Conservation (phyloP, 2,888 invertebrate genomes). For the Leptinotarsa juncta region DNA sequence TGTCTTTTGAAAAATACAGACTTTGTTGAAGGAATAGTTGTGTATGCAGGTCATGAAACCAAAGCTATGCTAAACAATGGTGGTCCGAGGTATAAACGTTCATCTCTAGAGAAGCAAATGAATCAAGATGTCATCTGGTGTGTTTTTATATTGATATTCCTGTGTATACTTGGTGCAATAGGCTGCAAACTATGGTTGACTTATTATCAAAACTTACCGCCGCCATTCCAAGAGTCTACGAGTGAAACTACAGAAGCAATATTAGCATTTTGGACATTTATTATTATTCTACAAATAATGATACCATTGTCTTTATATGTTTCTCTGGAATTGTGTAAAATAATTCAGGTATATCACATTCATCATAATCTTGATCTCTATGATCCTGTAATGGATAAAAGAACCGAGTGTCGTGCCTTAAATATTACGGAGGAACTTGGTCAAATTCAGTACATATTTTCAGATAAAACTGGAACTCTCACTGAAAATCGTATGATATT, state of each 20-base stretch:
- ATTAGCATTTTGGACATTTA: slow-evolving; percentile 93
- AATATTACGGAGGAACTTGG: slow-evolving; percentile 98
- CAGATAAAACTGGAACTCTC: slow-evolving; percentile 97
- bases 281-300: slow-evolving; percentile 91
- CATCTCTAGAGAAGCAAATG: slow-evolving; percentile 91
- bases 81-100: slow-evolving; percentile 93
- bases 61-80: slow-evolving; percentile 98
- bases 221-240: slow-evolving; percentile 77
- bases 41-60: slow-evolving; percentile 97
- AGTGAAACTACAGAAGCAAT: slow-evolving; percentile 71
- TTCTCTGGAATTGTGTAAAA: slow-evolving; percentile 95
- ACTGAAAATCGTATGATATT: slow-evolving; percentile 99
- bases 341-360: slow-evolving; percentile 95
- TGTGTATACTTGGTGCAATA: slow-evolving; percentile 91
- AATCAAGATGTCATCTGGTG: slow-evolving; percentile 98
- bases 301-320: slow-evolving; percentile 97
- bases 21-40: slow-evolving; percentile 94
- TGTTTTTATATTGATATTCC: slow-evolving; percentile 87
- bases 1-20: slow-evolving; percentile 97
- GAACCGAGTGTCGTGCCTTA: slow-evolving; percentile 90
- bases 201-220: slow-evolving; percentile 68
- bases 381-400: slow-evolving; percentile 84
- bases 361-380: slow-evolving; percentile 90
- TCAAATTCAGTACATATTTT: slow-evolving; percentile 94
- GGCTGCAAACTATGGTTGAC: slow-evolving; percentile 90